phyloP scores from a whole-genome alignment of 1,140 invertebrate species.

The Drosophila murphyi region DNA sequence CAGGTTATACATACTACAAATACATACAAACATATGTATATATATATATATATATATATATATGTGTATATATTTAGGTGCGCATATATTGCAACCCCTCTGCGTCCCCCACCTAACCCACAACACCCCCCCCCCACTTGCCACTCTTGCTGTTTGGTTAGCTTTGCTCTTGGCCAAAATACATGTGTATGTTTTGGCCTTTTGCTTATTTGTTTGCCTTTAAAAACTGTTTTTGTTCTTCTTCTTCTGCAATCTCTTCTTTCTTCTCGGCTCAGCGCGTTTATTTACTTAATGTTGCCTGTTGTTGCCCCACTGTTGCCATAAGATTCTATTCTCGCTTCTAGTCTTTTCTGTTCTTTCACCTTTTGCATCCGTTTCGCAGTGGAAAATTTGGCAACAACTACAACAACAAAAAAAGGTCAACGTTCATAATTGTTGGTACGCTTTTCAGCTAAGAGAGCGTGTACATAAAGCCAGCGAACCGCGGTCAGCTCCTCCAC shows the following conservation, averaged over 20 bases:
- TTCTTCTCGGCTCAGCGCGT: conserved; percentile 33
- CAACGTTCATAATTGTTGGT: conserved; percentile 73
- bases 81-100: conserved; percentile 33
- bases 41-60: neutral
- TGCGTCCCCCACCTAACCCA: conserved; percentile 27
- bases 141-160: conserved; percentile 22
- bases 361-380: conserved; percentile 32
- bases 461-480: conserved; percentile 3
- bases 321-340: conserved; percentile 8
- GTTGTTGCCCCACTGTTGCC: neutral
- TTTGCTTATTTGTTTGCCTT: conserved; percentile 56
- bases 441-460: conserved; percentile 21
- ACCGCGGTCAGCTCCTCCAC: conserved; percentile 7
- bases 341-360: conserved; percentile 29
- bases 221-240: conserved; percentile 36
- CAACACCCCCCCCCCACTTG: neutral
- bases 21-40: neutral
- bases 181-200: conserved; percentile 43
- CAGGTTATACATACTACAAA: conserved; percentile 46
- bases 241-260: conserved; percentile 26
- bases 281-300: conserved; percentile 9
- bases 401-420: conserved; percentile 49
- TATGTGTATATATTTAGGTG: conserved; percentile 1
- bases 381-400: conserved; percentile 65
- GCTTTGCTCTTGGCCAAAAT: conserved; percentile 58